phyloP scores from a whole-genome alignment of 92 coral and sea anemone species.

The Anthopleura xanthogrammica region DNA sequence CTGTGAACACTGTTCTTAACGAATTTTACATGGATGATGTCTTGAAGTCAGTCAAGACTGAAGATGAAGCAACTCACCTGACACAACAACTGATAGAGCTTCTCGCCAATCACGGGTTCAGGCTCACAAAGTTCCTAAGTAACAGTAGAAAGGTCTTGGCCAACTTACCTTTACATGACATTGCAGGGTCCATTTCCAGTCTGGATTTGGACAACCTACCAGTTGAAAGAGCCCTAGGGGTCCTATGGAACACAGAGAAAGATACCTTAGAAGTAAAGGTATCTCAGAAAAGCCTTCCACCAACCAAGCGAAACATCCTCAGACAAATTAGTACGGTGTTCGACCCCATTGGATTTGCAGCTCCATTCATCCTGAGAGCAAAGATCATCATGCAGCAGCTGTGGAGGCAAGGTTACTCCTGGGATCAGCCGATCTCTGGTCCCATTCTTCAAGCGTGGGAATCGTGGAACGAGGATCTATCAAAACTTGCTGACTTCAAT shows the following conservation, averaged over 20 bases:
- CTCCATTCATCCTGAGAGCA: slow-evolving; percentile 45
- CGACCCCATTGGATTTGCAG: slow-evolving; percentile 45
- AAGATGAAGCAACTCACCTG: too few relatives aligned
- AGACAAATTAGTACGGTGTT: slow-evolving; percentile 29
- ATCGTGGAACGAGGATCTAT: slow-evolving; percentile 35
- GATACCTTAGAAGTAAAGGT: too few relatives aligned
- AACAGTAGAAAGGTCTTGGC: slow-evolving; percentile 41
- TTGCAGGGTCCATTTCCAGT: too few relatives aligned
- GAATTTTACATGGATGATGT: too few relatives aligned
- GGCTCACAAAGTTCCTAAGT: too few relatives aligned
- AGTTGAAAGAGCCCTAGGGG: too few relatives aligned
- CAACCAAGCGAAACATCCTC: slow-evolving; percentile 38
- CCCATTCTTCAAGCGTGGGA: slow-evolving; percentile 51
- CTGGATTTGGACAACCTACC: too few relatives aligned
- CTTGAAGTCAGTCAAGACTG: too few relatives aligned
- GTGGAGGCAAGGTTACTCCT: slow-evolving; percentile 36
- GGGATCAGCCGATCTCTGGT: slow-evolving; percentile 36
- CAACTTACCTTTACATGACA: slow-evolving; percentile 29
- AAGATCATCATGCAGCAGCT: slow-evolving; percentile 44
- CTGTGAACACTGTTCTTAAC: too few relatives aligned
- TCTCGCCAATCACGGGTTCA: too few relatives aligned
- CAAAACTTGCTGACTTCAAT: slow-evolving; percentile 28
- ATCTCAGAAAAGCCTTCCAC: slow-evolving; percentile 25
- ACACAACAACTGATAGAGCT: too few relatives aligned
- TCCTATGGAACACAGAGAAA: too few relatives aligned